phyloP scores from a whole-genome alignment of 2,113 vertebrate species.

The Vicugna pacos region DNA sequence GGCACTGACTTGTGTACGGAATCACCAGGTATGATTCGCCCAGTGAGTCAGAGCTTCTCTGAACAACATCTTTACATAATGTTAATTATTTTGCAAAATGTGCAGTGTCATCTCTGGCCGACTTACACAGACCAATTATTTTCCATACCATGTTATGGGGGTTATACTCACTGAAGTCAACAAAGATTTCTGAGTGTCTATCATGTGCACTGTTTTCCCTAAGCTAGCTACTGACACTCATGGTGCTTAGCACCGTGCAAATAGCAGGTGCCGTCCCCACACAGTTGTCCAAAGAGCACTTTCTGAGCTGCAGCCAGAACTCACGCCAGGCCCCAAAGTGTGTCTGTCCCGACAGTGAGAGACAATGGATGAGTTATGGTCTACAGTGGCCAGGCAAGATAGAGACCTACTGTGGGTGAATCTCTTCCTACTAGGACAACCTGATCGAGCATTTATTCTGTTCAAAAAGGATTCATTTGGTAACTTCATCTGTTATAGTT shows the following conservation, averaged over 20 bases:
- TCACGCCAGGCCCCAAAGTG: neutral
- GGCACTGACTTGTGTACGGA: neutral
- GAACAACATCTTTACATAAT: slow-evolving; percentile 6
- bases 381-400: neutral
- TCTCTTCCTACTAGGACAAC: neutral
- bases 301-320: neutral
- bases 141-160: neutral
- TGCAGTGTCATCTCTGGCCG: neutral
- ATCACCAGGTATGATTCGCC: neutral
- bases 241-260: neutral
- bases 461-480: neutral
- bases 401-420: neutral
- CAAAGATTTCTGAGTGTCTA: neutral
- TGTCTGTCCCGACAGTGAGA: neutral
- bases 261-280: neutral
- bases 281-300: neutral
- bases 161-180: neutral
- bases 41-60: slow-evolving; percentile 3
- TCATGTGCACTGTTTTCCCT: neutral
- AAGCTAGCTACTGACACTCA: neutral
- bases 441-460: neutral
- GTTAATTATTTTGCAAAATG: neutral
- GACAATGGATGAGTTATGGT: neutral
- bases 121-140: neutral
- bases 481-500: neutral